Evolutionary conservation across 1,140 invertebrate genomes (phyloP).

Genomic region (Nylanderia fulva): DNA sequence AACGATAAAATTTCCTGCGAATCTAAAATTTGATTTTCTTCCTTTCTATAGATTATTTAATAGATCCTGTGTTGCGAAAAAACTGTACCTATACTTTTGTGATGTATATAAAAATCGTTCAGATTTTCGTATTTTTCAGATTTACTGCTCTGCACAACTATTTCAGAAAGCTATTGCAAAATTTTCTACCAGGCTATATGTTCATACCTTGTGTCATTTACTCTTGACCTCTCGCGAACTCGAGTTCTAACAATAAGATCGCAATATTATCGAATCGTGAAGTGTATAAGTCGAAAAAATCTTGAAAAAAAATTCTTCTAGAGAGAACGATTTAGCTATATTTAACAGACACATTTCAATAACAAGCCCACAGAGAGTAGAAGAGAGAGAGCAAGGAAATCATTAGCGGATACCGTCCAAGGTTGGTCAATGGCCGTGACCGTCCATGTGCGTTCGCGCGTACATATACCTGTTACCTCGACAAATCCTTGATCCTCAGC

Average conservation of each 20-base stretch:
- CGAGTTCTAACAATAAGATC: slow-evolving; percentile 47
- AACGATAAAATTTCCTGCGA: not conserved
- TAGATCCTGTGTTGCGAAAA: not conserved
- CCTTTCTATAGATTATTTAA: not conserved
- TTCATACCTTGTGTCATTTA: slow-evolving; percentile 63
- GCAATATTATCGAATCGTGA: not conserved
- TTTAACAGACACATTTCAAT: slow-evolving; percentile 16
- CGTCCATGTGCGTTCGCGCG: not conserved
- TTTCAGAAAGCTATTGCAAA: slow-evolving; percentile 11
- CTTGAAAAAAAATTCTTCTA: not conserved
- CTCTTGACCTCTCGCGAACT: slow-evolving; percentile 74
- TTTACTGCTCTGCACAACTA: not conserved
- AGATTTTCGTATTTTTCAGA: not conserved
- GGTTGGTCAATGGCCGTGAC: slow-evolving; percentile 73
- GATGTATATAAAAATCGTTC: not conserved
- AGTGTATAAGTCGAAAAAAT: not conserved
- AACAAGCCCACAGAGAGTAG: slow-evolving; percentile 53
- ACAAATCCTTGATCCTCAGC: slow-evolving; percentile 37
- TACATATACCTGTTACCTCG: slow-evolving; percentile 65
- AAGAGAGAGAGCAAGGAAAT: slow-evolving; percentile 68
- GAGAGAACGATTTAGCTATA: slow-evolving; percentile 24
- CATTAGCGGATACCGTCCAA: slow-evolving; percentile 68
- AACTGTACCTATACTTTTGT: not conserved
- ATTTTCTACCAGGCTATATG: slow-evolving; percentile 30
- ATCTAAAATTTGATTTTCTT: not conserved